These are phyloP conservation scores for Heliangelus exortis DNA, from an alignment of 2,797 vertebrate species.

Conservation along the genomic window DNA sequence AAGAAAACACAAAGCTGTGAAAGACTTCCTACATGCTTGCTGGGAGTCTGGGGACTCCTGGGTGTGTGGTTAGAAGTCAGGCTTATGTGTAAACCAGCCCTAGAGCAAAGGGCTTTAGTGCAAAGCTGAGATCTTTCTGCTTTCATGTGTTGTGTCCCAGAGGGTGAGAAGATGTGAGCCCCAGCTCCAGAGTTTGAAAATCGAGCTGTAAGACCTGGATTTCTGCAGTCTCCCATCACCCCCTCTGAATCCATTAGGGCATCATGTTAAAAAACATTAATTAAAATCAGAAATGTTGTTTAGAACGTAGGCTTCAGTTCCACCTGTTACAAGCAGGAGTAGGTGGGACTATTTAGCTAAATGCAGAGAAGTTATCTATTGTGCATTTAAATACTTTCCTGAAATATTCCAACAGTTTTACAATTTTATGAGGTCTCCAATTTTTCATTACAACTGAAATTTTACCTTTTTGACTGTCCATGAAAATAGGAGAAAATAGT, in stretches of 20 bases:
- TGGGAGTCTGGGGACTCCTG: neutral
- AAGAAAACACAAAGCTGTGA: neutral
- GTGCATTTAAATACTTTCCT: neutral
- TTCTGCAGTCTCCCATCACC: neutral
- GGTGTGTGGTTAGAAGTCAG: neutral
- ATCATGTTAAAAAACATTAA: neutral
- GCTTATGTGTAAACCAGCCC: neutral
- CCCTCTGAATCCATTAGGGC: neutral
- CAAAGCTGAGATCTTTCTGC: neutral
- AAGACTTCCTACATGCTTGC: neutral
- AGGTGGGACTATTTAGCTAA: neutral
- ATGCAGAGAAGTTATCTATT: fast-evolving
- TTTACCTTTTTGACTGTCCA: neutral
- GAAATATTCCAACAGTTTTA: neutral
- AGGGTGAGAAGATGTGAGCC: neutral
- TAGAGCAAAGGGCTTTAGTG: neutral
- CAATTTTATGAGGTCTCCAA: neutral
- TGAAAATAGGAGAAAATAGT: neutral
- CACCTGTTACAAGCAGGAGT: neutral
- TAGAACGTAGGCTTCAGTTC: neutral
- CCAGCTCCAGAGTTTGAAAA: neutral
- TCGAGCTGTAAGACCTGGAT: neutral
- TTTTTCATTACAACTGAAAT: neutral
- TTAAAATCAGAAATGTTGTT: neutral
- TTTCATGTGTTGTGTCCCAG: neutral